Conservation (phyloP, 2,888 invertebrate species). For the Lucinisca nassula region DNA sequence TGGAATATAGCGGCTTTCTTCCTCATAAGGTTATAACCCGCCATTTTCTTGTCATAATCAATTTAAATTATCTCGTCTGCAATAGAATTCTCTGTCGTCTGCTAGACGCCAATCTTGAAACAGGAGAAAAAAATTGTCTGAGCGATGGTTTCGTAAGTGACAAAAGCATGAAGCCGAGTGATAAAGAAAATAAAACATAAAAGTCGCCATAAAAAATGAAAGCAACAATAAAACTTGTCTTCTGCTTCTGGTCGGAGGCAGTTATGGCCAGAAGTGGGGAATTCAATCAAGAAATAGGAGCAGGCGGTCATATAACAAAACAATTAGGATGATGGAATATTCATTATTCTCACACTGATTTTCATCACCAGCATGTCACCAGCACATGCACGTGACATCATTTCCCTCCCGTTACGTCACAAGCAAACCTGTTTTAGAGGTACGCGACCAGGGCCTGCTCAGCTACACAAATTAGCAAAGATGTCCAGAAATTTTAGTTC, state of each 20-base stretch:
- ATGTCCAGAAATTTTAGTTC: no score
- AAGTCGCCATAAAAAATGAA: not conserved
- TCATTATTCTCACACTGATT: no score
- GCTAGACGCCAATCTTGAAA: slow-evolving; percentile 39
- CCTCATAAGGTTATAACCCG: slow-evolving; percentile 54
- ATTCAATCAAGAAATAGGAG: not conserved
- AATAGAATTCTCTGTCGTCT: slow-evolving; percentile 49
- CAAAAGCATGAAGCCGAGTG: not conserved
- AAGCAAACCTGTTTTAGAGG: no score
- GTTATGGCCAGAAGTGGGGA: not conserved
- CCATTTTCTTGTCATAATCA: slow-evolving; percentile 71
- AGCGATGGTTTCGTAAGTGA: not conserved
- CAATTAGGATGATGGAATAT: no score
- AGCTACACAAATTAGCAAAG: no score
- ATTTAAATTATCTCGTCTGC: slow-evolving; percentile 69
- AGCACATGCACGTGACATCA: no score
- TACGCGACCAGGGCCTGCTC: no score
- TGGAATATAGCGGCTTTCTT: slow-evolving; percentile 40
- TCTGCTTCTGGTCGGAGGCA: not conserved
- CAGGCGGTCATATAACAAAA: no score
- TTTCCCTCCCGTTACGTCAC: no score
- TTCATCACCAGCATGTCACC: no score
- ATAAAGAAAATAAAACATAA: not conserved
- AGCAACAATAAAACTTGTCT: not conserved
- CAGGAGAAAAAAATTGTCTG: not conserved